A percentile compares a stretch with the other conserved stretches of the same genome.
Evolutionary conservation across 1,140 invertebrate genomes (phyloP).

Genomic region (Spodoptera frugiperda): DNA sequence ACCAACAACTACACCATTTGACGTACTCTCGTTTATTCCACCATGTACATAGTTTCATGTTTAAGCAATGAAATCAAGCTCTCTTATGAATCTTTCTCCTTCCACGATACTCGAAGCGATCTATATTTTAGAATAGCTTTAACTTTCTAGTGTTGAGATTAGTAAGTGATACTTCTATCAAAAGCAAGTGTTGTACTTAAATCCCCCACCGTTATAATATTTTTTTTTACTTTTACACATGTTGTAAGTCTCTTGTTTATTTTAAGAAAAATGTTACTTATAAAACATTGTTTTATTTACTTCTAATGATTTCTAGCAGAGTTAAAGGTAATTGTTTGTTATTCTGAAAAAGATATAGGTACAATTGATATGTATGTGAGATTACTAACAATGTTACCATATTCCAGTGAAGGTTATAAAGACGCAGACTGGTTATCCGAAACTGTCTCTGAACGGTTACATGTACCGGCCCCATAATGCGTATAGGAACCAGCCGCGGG

Average conservation of each 20-base stretch:
- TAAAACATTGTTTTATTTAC: slow-evolving; percentile 14
- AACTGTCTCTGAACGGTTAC: slow-evolving; percentile 72
- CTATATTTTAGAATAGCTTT: background rate
- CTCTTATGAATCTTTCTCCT: background rate
- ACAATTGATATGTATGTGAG: background rate
- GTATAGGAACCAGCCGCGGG: slow-evolving; percentile 74
- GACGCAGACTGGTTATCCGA: slow-evolving; percentile 75
- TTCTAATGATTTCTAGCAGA: slow-evolving; percentile 21
- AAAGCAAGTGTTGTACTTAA: background rate
- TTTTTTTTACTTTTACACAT: background rate
- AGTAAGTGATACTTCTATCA: background rate
- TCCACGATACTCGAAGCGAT: background rate
- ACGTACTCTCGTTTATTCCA: background rate
- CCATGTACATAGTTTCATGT: background rate
- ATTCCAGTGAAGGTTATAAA: slow-evolving; percentile 66
- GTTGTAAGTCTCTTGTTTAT: background rate
- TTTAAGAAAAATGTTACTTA: slow-evolving; percentile 12
- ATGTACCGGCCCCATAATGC: slow-evolving; percentile 78
- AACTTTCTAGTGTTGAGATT: background rate
- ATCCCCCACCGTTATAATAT: slow-evolving; percentile 20
- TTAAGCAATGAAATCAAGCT: slow-evolving; percentile 3
- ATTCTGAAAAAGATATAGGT: slow-evolving; percentile 3
- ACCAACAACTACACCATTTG: slow-evolving; percentile 66
- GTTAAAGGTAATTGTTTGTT: slow-evolving; percentile 42
- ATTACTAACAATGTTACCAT: slow-evolving; percentile 37